Percentiles rank a stretch among this genome's conserved stretches.
These are phyloP conservation scores for Aeoliscus strigatus DNA, from an alignment of 2,797 vertebrate genomes.

Conservation along the genomic window DNA sequence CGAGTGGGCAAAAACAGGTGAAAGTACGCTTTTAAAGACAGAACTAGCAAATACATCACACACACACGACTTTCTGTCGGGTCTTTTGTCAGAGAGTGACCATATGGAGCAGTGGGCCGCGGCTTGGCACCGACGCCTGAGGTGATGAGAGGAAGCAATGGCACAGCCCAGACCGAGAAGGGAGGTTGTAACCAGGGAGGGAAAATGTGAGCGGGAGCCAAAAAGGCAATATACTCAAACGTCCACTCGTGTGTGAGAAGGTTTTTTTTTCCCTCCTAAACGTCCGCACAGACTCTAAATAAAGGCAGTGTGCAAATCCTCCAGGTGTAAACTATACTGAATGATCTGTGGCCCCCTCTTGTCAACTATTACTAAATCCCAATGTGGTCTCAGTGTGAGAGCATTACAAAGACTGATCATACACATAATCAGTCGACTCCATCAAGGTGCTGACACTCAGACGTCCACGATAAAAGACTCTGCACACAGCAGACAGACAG, in stretches of 20 bases:
- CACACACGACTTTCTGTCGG: constrained; percentile 23
- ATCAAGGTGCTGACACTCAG: too few relatives aligned
- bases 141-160: constrained; percentile 48
- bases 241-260: constrained; percentile 15
- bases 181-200: constrained; percentile 40
- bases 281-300: too few relatives aligned
- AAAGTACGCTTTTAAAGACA: constrained; percentile 22
- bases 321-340: too few relatives aligned
- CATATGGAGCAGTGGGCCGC: constrained; percentile 58
- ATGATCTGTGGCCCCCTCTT: too few relatives aligned
- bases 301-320: too few relatives aligned
- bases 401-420: too few relatives aligned
- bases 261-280: too few relatives aligned
- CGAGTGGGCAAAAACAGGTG: background rate
- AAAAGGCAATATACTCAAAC: constrained; percentile 39
- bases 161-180: constrained; percentile 38
- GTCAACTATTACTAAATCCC: too few relatives aligned
- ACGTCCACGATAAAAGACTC: too few relatives aligned
- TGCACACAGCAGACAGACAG: too few relatives aligned
- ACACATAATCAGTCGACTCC: too few relatives aligned
- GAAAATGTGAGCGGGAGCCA: constrained; percentile 38
- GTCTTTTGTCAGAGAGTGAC: constrained; percentile 53
- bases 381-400: too few relatives aligned
- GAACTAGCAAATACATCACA: constrained; percentile 28
- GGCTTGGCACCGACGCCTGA: constrained; percentile 49